Percentiles rank a stretch among this genome's conserved stretches.
Evolutionary conservation across 2,113 vertebrate genomes (phyloP).

Genomic region (Anoura caudifer): DNA sequence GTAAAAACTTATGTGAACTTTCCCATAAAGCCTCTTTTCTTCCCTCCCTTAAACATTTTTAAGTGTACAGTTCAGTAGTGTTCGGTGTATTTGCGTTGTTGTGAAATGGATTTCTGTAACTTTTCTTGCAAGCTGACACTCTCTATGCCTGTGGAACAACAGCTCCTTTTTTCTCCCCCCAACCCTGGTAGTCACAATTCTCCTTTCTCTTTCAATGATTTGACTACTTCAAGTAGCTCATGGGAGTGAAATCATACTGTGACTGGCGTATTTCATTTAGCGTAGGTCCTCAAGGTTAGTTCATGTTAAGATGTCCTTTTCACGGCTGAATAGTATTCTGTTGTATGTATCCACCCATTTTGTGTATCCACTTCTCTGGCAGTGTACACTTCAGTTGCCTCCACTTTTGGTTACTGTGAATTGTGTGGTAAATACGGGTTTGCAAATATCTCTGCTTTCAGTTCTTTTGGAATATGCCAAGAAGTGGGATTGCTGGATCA

Average conservation of each 20-base stretch:
- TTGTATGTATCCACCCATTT: not conserved
- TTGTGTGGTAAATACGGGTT: not conserved
- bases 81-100: not conserved
- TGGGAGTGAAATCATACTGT: not conserved
- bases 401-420: not conserved
- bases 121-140: not conserved
- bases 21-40: not conserved
- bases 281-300: not conserved
- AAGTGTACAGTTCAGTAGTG: not conserved
- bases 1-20: slow-evolving; percentile 72
- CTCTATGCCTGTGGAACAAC: not conserved
- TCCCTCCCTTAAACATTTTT: not conserved
- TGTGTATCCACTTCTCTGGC: not conserved
- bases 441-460: not conserved
- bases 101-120: not conserved
- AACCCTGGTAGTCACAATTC: not conserved
- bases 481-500: not conserved
- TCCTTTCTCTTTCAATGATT: not conserved
- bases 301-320: not conserved
- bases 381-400: not conserved
- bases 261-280: not conserved
- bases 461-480: not conserved
- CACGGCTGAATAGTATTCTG: not conserved
- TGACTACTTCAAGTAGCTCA: not conserved
- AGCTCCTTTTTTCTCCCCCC: not conserved